Evolutionary conservation across 1,140 invertebrate genomes (phyloP).

Genomic region (Sycophila sp.): DNA sequence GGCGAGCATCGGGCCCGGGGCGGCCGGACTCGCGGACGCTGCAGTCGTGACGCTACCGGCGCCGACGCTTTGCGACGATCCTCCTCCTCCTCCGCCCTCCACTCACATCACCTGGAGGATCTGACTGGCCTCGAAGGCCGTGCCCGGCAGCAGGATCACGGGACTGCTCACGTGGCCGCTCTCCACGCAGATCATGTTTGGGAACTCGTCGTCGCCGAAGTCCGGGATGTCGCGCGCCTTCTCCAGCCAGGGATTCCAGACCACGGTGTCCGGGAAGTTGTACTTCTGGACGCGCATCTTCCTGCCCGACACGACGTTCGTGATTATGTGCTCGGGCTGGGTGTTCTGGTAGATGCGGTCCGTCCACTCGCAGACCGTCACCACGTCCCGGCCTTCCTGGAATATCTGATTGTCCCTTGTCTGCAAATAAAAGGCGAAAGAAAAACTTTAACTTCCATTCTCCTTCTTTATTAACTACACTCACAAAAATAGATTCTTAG

Average conservation of each 20-base stretch:
- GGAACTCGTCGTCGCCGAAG: constrained; percentile 95
- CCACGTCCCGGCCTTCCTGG: constrained; percentile 88
- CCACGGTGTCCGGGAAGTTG: constrained; percentile 94
- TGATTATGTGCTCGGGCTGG: constrained; percentile 90
- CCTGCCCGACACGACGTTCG: constrained; percentile 88
- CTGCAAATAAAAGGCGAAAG: constrained; percentile 60
- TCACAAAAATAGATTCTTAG: too few relatives aligned
- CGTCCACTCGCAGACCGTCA: constrained; percentile 90
- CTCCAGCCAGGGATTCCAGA: constrained; percentile 97
- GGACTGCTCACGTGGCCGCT: constrained; percentile 88
- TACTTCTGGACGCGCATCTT: constrained; percentile 94
- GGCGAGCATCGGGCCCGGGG: constrained; percentile 22
- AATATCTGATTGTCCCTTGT: constrained; percentile 83
- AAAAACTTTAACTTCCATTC: neutral
- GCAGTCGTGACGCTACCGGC: constrained; percentile 6
- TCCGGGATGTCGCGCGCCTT: constrained; percentile 91
- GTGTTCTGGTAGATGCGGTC: constrained; percentile 94
- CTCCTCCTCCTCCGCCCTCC: constrained; percentile 61
- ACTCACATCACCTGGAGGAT: constrained; percentile 79
- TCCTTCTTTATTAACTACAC: neutral
- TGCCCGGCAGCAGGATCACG: constrained; percentile 85
- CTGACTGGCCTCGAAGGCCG: constrained; percentile 88
- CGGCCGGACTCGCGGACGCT: constrained; percentile 41
- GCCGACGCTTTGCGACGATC: constrained; percentile 55
- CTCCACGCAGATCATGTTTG: constrained; percentile 95